Evolutionary conservation across 2,888 invertebrate genomes (phyloP).

Genomic region (Subacronicta megacephala): DNA sequence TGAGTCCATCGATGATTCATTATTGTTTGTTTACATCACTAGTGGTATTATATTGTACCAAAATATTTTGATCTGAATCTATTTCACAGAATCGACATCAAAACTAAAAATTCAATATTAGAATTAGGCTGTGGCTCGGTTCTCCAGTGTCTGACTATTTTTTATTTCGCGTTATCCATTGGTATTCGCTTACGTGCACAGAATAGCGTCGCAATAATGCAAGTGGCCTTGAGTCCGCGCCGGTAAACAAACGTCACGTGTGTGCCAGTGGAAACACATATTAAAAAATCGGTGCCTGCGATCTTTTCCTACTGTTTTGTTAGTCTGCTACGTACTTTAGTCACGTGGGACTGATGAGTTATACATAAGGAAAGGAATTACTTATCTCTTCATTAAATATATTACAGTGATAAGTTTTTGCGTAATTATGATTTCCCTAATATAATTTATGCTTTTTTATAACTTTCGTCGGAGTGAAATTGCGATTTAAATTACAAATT

Average conservation of each 20-base stretch:
- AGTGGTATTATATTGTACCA: conserved; percentile 28
- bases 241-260: conserved; percentile 86
- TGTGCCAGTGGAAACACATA: conserved; percentile 56
- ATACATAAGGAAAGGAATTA: conserved; percentile 43
- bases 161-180: conserved; percentile 57
- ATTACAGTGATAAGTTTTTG: conserved; percentile 28
- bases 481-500: too few relatives aligned
- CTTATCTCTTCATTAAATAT: conserved; percentile 35
- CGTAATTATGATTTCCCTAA: conserved; percentile 23
- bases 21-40: conserved; percentile 59
- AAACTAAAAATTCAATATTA: conserved; percentile 17
- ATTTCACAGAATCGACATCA: conserved; percentile 28
- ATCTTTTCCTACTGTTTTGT: conserved; percentile 60
- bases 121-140: conserved; percentile 16
- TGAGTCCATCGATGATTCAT: conserved; percentile 57
- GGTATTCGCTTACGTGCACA: conserved; percentile 67
- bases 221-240: conserved; percentile 78
- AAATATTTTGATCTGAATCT: conserved; percentile 31
- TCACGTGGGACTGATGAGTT: conserved; percentile 46
- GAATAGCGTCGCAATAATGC: conserved; percentile 82
- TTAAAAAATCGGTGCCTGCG: conserved; percentile 64
- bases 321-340: conserved; percentile 52
- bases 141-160: conserved; percentile 41
- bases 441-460: conserved; percentile 12
- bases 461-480: too few relatives aligned